phyloP scores from a whole-genome alignment of 2,113 vertebrate genomes.

The Notechis scutatus region DNA sequence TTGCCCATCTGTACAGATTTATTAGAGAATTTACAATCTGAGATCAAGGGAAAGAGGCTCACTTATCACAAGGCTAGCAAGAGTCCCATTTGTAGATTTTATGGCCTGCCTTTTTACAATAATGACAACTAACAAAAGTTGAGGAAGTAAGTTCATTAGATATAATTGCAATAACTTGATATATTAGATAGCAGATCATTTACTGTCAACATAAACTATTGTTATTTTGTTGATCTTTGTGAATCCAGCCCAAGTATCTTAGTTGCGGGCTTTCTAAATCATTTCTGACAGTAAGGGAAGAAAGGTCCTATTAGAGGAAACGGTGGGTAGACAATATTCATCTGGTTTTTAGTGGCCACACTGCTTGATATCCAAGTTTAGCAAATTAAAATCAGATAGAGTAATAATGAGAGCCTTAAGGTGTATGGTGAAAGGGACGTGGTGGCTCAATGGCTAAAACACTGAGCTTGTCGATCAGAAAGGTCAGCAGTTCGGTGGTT shows the following conservation, averaged over 20 bases:
- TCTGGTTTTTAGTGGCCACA: background rate
- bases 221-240: conserved; percentile 30
- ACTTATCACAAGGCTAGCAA: conserved; percentile 61
- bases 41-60: conserved; percentile 61
- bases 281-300: background rate
- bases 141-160: conserved; percentile 47
- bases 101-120: conserved; percentile 56
- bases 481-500: no score
- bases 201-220: conserved; percentile 54
- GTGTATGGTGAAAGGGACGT: no score
- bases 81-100: conserved; percentile 57
- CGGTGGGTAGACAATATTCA: background rate
- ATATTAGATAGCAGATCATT: conserved; percentile 49
- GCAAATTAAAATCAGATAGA: background rate
- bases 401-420: background rate
- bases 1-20: conserved; percentile 54
- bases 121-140: conserved; percentile 57
- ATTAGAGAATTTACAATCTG: conserved; percentile 58
- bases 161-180: conserved; percentile 63
- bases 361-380: background rate
- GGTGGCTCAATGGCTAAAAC: no score
- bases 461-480: no score
- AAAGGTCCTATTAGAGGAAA: background rate
- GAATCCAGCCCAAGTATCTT: conserved; percentile 11
- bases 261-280: background rate